These are phyloP conservation scores for Neopelma chrysocephalum DNA, from an alignment of 2,797 vertebrate genomes.

Conservation along the genomic window DNA sequence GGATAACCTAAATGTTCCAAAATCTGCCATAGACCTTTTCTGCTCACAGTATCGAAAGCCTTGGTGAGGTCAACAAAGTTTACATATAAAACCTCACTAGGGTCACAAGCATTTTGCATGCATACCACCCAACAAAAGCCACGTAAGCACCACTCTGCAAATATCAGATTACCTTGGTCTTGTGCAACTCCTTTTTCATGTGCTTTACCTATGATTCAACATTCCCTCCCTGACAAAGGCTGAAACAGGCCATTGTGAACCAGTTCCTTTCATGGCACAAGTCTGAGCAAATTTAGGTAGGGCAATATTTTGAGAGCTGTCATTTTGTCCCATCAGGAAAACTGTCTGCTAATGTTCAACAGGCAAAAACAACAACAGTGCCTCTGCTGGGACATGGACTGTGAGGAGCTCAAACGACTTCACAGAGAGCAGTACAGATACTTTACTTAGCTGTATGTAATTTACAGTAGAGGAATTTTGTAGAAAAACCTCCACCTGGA, in stretches of 20 bases:
- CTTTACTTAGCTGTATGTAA: background rate
- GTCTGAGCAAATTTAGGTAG: background rate
- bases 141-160: background rate
- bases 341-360: background rate
- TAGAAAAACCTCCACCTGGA: background rate
- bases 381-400: background rate
- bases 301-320: background rate
- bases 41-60: no score
- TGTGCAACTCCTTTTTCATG: background rate
- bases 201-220: background rate
- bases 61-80: no score
- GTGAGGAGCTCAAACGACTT: background rate
- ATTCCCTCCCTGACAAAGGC: background rate
- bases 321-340: background rate
- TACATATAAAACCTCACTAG: fast-evolving
- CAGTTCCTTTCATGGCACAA: background rate
- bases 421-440: background rate
- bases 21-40: no score
- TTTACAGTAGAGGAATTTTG: background rate
- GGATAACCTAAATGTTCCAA: no score
- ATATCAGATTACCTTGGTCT: background rate
- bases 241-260: background rate
- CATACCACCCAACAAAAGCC: background rate
- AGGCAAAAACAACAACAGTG: background rate
- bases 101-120: background rate